Evolutionary conservation across 1,140 invertebrate genomes (phyloP).

Genomic region (Andrena cerasifolii): DNA sequence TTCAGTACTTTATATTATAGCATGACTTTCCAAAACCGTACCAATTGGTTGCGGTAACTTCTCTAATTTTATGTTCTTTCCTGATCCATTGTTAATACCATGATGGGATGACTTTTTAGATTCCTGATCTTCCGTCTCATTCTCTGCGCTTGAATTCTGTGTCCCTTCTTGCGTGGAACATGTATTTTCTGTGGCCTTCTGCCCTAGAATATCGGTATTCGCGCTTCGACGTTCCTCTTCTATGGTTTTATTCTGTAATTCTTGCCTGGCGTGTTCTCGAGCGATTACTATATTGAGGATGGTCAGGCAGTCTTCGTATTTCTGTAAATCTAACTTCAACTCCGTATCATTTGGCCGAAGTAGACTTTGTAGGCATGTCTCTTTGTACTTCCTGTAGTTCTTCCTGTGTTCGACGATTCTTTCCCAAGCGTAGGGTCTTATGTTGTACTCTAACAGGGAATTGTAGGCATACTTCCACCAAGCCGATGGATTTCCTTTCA

Average conservation of each 20-base stretch:
- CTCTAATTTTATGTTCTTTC: slow-evolving; percentile 71
- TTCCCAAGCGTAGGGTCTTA: slow-evolving; percentile 89
- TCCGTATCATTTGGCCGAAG: slow-evolving; percentile 88
- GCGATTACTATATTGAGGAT: slow-evolving; percentile 91
- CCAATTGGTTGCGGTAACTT: slow-evolving; percentile 69
- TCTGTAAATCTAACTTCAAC: slow-evolving; percentile 88
- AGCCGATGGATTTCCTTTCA: slow-evolving; percentile 77
- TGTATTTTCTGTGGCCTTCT: background rate
- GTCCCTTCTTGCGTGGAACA: slow-evolving; percentile 10
- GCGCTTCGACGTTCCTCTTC: slow-evolving; percentile 77
- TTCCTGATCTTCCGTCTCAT: slow-evolving; percentile 10
- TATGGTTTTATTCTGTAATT: slow-evolving; percentile 84
- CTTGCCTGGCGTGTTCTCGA: slow-evolving; percentile 85
- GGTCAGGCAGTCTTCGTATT: slow-evolving; percentile 89
- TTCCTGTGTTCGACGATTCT: slow-evolving; percentile 87
- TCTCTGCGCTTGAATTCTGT: slow-evolving; percentile 3
- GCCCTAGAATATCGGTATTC: background rate
- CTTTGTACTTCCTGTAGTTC: slow-evolving; percentile 88
- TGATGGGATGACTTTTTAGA: background rate
- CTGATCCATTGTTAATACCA: slow-evolving; percentile 31
- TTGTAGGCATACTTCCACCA: slow-evolving; percentile 93
- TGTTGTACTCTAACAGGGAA: slow-evolving; percentile 87
- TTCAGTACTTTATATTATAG: background rate
- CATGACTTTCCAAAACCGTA: slow-evolving; percentile 29
- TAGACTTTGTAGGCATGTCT: slow-evolving; percentile 88